Evolutionary conservation across 2,797 vertebrate genomes (phyloP).

Genomic region (Siniperca obscura): DNA sequence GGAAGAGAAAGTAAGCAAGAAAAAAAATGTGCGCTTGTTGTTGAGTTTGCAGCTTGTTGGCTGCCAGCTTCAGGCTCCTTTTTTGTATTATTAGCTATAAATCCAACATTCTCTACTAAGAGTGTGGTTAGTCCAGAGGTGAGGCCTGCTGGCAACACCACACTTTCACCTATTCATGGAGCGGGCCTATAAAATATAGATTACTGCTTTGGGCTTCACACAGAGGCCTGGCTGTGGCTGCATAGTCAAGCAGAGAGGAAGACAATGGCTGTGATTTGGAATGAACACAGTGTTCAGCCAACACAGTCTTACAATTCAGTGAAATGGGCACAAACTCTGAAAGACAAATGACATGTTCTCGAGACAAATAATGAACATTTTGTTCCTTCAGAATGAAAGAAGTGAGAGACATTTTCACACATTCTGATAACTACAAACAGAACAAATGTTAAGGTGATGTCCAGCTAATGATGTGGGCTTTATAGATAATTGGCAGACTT

Average conservation of each 20-base stretch:
- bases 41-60: conserved; percentile 22
- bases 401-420: not conserved
- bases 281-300: conserved; percentile 29
- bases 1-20: conserved; percentile 21
- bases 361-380: conserved; percentile 2
- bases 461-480: no score
- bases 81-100: conserved; percentile 34
- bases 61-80: conserved; percentile 9
- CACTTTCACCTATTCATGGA: conserved; percentile 28
- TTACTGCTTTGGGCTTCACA: conserved; percentile 30
- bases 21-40: conserved; percentile 18
- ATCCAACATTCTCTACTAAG: conserved; percentile 21
- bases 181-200: conserved; percentile 44
- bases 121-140: conserved; percentile 14
- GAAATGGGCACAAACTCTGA: conserved; percentile 8
- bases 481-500: no score
- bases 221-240: conserved; percentile 15
- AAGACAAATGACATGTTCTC: not conserved
- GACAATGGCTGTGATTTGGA: conserved; percentile 35
- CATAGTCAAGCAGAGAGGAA: conserved; percentile 24
- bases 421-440: not conserved
- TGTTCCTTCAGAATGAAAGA: not conserved
- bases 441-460: not conserved
- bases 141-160: conserved; percentile 21
- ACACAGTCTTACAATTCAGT: conserved; percentile 11